Evolutionary conservation across 1,140 invertebrate genomes (phyloP), one percentile per base, ranked within the genome.

Genomic region (Glossosoma conforme): DNA sequence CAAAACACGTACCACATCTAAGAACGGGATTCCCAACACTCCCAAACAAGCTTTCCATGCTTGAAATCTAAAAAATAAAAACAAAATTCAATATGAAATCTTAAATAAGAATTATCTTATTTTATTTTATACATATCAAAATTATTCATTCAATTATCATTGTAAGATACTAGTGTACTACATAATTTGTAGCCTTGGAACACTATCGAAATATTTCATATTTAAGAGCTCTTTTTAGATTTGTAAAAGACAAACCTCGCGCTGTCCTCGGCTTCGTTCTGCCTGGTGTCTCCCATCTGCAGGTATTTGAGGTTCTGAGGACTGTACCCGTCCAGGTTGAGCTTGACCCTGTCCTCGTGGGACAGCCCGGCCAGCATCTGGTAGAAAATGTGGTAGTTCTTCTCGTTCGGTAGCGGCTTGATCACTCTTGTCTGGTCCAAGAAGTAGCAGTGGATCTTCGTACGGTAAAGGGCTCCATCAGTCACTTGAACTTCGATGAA

Each of bases 331-430:
- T 93, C 88, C 22, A 94, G 70, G 62, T 91, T 87, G 1, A 95
- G 74, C 70, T 88, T 89, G 1, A 81, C 79, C 69, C 91, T 80
- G 71, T 96, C 93, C 58, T 96, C 92, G 36, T 82, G 69, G 10
- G 84, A 85, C 1, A 97, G 77, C 2, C 93, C 93, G 11, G 91
- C 91, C 18, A 97, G 74, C 86, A 97, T 88, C 74, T 97, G 93
- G 74, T 97, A 97, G 75, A 97, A 97, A 64, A 97, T 95, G 65
- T 97, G 93, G 66, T 95, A 97, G 73, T 96, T 97, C 62, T 93
- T 93, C 71, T 96, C 93, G 62, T 87, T 85, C 6, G 84, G 76
- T 54, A 91, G 73, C 3, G 89, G 89, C 20, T 83, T 77, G 48
- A 94, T 92, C 11, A 96, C 91, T 43, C 93, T 80, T 20, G 89